Percentiles rank a stretch among this genome's conserved stretches.
Evolutionary conservation across 37 sponge, comb jelly and placozoan species (phyloP).

Genomic region (Axinella damicornis): DNA sequence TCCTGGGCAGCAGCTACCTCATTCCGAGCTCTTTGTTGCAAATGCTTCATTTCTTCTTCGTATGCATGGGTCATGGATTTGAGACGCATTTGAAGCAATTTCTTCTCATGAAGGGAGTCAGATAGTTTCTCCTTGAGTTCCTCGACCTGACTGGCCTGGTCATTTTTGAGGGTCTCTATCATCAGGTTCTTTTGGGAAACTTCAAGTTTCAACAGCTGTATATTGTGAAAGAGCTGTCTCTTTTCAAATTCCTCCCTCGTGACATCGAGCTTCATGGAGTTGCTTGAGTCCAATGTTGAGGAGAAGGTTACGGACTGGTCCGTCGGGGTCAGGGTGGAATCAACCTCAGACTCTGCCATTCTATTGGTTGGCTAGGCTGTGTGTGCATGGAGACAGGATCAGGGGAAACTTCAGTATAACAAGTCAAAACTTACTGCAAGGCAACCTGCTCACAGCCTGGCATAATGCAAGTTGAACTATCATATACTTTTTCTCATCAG

Average conservation of each 20-base stretch:
- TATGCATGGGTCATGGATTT: conserved; percentile 47
- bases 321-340: conserved; percentile 15
- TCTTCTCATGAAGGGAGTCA: conserved; percentile 69
- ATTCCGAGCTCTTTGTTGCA: conserved; percentile 15
- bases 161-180: conserved; percentile 64
- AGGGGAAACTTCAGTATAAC: too few relatives aligned
- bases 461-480: too few relatives aligned
- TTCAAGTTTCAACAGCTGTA: conserved; percentile 83
- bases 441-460: too few relatives aligned
- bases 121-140: conserved; percentile 82
- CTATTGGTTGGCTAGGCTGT: background rate
- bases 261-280: conserved; percentile 2
- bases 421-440: too few relatives aligned
- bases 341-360: conserved; percentile 11
- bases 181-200: conserved; percentile 83
- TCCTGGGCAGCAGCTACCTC: conserved; percentile 17
- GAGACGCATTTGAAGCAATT: conserved; percentile 53
- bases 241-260: conserved; percentile 72
- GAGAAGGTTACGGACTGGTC: conserved; percentile 37
- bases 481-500: too few relatives aligned
- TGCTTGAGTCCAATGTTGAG: conserved; percentile 54
- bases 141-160: conserved; percentile 57
- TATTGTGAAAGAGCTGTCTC: conserved; percentile 71
- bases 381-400: background rate
- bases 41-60: conserved; percentile 46